phyloP scores from a whole-genome alignment of 2,888 invertebrate genomes.

The Synergus laeviventris region DNA sequence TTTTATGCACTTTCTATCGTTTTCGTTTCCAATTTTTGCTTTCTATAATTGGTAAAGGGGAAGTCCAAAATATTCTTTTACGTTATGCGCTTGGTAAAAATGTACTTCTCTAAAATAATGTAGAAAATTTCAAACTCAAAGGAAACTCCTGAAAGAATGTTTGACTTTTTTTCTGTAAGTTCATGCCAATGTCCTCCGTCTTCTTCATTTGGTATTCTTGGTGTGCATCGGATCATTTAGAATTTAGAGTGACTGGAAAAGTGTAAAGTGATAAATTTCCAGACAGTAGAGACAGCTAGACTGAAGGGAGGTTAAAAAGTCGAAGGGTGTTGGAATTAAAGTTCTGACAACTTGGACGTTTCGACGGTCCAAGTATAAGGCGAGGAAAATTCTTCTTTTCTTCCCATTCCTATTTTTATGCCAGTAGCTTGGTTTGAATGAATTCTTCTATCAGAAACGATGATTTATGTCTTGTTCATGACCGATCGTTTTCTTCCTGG shows the following conservation, averaged over 20 bases:
- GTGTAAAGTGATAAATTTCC: conserved; percentile 36
- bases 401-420: background rate
- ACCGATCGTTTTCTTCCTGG: background rate
- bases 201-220: conserved; percentile 33
- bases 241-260: conserved; percentile 19
- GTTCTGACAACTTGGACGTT: background rate
- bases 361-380: background rate
- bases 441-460: background rate
- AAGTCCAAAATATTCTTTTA: background rate
- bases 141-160: background rate
- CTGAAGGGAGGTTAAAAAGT: conserved; percentile 13
- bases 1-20: background rate
- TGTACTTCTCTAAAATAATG: background rate
- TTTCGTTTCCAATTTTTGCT: background rate
- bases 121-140: background rate
- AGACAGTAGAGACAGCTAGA: conserved; percentile 17
- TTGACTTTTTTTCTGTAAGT: background rate
- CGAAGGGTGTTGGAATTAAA: conserved; percentile 22
- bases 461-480: conserved; percentile 3
- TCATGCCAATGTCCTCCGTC: conserved; percentile 18
- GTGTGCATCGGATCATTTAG: conserved; percentile 19
- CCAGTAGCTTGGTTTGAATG: background rate
- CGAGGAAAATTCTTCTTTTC: background rate
- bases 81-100: background rate
- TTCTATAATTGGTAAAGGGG: background rate